Conservation (phyloP, 2,888 invertebrate species). For the Desoria tigrina region DNA sequence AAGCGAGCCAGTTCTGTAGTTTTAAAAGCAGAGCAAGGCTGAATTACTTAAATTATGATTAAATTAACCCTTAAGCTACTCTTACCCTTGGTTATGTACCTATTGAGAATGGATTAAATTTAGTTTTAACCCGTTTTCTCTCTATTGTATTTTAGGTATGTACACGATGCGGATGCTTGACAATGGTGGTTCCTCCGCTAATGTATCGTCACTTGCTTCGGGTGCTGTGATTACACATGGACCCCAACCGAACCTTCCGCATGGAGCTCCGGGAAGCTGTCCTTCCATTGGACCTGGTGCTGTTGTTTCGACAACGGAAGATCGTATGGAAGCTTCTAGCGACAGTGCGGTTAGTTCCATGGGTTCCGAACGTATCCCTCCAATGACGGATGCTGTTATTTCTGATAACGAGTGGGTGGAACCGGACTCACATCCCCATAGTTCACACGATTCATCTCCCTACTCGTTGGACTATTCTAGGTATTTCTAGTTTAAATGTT, state of each 20-base stretch:
- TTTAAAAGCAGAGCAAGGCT: too few relatives aligned
- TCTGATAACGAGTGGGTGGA: conserved; percentile 92
- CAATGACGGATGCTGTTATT: conserved; percentile 69
- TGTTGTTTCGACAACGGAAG: conserved; percentile 58
- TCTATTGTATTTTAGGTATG: conserved; percentile 70
- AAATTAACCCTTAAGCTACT: too few relatives aligned
- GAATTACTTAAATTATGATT: too few relatives aligned
- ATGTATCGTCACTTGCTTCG: conserved; percentile 52
- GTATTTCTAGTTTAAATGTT: conserved; percentile 34
- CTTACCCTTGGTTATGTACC: too few relatives aligned
- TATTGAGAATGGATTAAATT: too few relatives aligned
- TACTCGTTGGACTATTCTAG: conserved; percentile 69
- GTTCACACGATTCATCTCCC: conserved; percentile 62
- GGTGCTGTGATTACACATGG: conserved; percentile 54
- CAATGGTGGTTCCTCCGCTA: conserved; percentile 57
- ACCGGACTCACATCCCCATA: conserved; percentile 75
- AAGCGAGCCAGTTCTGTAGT: too few relatives aligned
- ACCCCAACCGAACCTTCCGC: conserved; percentile 52
- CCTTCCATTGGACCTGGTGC: conserved; percentile 43
- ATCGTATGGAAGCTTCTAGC: conserved; percentile 75
- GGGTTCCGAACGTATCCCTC: conserved; percentile 73
- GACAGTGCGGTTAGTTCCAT: conserved; percentile 91
- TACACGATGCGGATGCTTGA: conserved; percentile 86
- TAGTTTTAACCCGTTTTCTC: too few relatives aligned
- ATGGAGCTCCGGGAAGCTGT: conserved; percentile 40